These are phyloP conservation scores for Thermophis baileyi DNA, from an alignment of 2,113 vertebrate species.

Conservation along the genomic window DNA sequence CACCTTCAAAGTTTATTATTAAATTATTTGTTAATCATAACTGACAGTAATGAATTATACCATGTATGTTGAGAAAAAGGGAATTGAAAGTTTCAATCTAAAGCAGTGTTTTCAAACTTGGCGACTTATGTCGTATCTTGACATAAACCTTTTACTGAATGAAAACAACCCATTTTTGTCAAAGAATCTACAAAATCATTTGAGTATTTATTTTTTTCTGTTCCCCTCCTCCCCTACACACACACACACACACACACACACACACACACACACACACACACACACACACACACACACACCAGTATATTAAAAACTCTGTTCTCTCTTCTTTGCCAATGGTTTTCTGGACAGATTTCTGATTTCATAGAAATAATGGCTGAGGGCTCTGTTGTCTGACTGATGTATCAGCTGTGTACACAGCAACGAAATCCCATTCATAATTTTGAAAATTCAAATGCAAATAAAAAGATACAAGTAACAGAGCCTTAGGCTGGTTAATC, in stretches of 20 bases:
- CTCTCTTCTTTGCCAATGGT: not conserved
- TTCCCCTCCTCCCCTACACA: not conserved
- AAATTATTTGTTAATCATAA: not conserved
- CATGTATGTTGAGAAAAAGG: not conserved
- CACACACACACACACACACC: too few relatives aligned
- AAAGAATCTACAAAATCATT: not conserved
- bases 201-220: not conserved
- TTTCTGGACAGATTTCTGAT: not conserved
- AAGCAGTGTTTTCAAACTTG: not conserved
- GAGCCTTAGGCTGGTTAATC: not conserved
- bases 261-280: too few relatives aligned
- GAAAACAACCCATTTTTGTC: not conserved
- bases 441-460: not conserved
- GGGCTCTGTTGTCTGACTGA: not conserved
- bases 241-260: not conserved
- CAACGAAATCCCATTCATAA: slow-evolving; percentile 1
- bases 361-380: not conserved
- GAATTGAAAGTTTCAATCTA: not conserved
- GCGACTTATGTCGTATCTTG: not conserved
- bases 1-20: not conserved
- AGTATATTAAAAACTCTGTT: not conserved
- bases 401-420: not conserved
- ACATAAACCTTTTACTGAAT: not conserved
- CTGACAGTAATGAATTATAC: not conserved
- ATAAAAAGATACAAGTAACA: not conserved